Percentiles rank a stretch among this genome's conserved stretches.
Conservation (phyloP, 2,888 invertebrate genomes). For the Nomada flava region DNA sequence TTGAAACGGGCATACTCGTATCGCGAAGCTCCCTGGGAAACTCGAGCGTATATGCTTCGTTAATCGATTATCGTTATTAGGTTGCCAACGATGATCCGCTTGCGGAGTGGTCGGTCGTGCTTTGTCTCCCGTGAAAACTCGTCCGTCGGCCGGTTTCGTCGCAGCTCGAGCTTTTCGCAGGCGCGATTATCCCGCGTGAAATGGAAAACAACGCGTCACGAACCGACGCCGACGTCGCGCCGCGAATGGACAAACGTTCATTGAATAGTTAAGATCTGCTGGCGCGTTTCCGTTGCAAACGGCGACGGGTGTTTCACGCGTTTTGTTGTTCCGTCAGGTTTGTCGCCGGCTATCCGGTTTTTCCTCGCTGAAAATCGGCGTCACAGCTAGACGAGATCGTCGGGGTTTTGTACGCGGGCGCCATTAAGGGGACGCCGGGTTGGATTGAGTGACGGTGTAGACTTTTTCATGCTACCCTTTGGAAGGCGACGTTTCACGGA, state of each 20-base stretch:
- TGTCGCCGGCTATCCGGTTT: slow-evolving; percentile 11
- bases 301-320: slow-evolving; percentile 39
- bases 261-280: slow-evolving; percentile 72
- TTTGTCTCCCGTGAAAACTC: slow-evolving; percentile 41
- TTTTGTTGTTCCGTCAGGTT: slow-evolving; percentile 52
- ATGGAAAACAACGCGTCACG: slow-evolving; percentile 59
- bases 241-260: slow-evolving; percentile 65
- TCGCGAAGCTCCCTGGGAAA: slow-evolving; percentile 25
- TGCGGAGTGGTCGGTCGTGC: slow-evolving; percentile 34
- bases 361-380: slow-evolving; percentile 9
- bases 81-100: slow-evolving; percentile 45
- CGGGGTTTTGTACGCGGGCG: background rate
- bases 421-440: background rate
- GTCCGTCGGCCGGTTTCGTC: background rate
- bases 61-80: slow-evolving; percentile 72
- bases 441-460: background rate
- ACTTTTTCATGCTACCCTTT: background rate
- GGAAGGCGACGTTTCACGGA: too few relatives aligned
- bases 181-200: slow-evolving; percentile 44
- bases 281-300: slow-evolving; percentile 62
- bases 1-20: background rate
- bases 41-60: slow-evolving; percentile 51
- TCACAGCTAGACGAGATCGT: background rate
- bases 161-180: background rate
- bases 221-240: slow-evolving; percentile 24